Percentiles rank a stretch among this genome's conserved stretches.
These are phyloP conservation scores for Oedothorax gibbosus DNA, from an alignment of 1,140 invertebrate genomes.

Conservation along the genomic window DNA sequence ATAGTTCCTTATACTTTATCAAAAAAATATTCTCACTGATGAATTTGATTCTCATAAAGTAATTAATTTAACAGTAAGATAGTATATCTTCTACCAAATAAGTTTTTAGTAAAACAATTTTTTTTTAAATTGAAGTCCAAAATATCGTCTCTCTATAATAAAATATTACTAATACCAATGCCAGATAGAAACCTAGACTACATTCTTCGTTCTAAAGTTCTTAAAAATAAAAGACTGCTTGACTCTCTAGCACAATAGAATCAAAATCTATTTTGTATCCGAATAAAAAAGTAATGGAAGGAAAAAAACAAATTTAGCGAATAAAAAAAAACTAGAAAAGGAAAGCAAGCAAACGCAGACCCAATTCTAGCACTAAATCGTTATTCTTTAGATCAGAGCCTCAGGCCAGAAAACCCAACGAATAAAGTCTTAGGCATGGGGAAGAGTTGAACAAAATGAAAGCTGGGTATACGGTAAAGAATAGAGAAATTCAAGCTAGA, in stretches of 20 bases:
- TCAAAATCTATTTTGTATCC: slow-evolving; percentile 39
- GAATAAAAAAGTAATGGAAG: slow-evolving; percentile 52
- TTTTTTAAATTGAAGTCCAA: neutral
- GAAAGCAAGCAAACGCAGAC: slow-evolving; percentile 29
- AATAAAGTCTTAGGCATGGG: slow-evolving; percentile 36
- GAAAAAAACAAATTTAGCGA: slow-evolving; percentile 35
- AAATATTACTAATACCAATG: slow-evolving; percentile 40
- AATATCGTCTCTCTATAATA: neutral
- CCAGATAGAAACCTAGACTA: neutral
- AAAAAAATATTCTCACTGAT: too few relatives aligned
- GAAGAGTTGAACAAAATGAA: neutral
- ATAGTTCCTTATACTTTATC: too few relatives aligned
- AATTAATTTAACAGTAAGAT: too few relatives aligned
- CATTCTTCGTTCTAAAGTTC: neutral
- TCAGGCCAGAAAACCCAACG: slow-evolving; percentile 14
- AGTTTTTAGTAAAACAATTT: neutral
- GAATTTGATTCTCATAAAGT: too few relatives aligned
- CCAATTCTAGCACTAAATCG: slow-evolving; percentile 51
- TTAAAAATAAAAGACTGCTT: slow-evolving; percentile 14
- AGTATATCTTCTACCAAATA: too few relatives aligned
- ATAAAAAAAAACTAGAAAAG: slow-evolving; percentile 10
- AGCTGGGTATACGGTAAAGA: neutral
- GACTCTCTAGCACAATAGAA: neutral
- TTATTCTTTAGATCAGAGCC: slow-evolving; percentile 54
- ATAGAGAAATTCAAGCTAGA: slow-evolving; percentile 44